phyloP scores from a whole-genome alignment of 2,888 invertebrate genomes.

The Gibbula magus region DNA sequence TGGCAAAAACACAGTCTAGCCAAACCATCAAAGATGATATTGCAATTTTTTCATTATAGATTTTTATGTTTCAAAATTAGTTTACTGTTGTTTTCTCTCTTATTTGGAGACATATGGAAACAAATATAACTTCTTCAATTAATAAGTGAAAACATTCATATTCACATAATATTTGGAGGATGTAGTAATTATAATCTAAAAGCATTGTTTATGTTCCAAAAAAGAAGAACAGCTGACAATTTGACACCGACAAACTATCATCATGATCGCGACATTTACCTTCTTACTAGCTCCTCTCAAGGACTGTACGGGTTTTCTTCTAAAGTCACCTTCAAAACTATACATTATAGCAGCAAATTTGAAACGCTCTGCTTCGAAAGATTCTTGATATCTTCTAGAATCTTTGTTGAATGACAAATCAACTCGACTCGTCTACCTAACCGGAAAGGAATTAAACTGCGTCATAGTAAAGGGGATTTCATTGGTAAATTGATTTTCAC shows the following conservation, averaged over 20 bases:
- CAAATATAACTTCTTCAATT: not conserved
- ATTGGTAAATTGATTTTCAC: not conserved
- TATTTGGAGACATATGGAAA: not conserved
- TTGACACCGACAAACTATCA: too few relatives aligned
- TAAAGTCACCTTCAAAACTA: conserved; percentile 93
- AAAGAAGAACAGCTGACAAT: too few relatives aligned
- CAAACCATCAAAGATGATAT: not conserved
- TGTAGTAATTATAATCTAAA: too few relatives aligned
- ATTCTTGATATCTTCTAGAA: not conserved
- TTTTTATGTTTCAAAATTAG: too few relatives aligned
- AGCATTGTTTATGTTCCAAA: too few relatives aligned
- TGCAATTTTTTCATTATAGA: not conserved
- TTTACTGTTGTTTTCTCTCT: too few relatives aligned
- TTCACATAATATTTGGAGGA: too few relatives aligned
- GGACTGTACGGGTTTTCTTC: conserved; percentile 90
- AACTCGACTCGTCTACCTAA: not conserved
- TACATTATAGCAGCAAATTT: conserved; percentile 75
- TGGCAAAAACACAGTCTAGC: too few relatives aligned
- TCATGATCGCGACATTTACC: conserved; percentile 50
- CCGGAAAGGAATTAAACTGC: not conserved
- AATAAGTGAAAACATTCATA: too few relatives aligned
- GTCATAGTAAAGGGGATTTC: not conserved
- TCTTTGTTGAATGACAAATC: conserved; percentile 15
- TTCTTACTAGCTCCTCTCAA: conserved; percentile 83
- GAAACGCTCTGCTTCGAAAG: not conserved